phyloP scores from a whole-genome alignment of 2,113 vertebrate species.

The Sminthopsis crassicaudata region DNA sequence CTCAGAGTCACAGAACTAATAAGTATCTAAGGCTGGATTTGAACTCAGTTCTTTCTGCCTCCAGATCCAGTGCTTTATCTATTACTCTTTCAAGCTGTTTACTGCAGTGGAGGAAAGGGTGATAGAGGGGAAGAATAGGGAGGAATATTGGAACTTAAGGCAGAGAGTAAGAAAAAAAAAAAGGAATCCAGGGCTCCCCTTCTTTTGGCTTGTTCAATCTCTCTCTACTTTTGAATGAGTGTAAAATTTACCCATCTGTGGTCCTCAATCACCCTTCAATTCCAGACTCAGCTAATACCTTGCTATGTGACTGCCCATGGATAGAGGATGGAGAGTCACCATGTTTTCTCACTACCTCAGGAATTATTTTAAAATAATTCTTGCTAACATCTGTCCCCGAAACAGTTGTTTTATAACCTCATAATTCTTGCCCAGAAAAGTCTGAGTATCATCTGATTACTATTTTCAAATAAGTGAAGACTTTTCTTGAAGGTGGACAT shows the following conservation, averaged over 20 bases:
- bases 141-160: neutral
- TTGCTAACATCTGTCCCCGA: neutral
- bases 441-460: neutral
- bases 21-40: neutral
- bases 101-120: neutral
- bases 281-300: neutral
- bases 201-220: neutral
- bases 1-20: neutral
- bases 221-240: neutral
- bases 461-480: neutral
- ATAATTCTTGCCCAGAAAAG: neutral
- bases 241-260: neutral
- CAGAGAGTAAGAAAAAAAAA: neutral
- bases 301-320: neutral
- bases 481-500: neutral
- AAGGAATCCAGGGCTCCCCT: neutral
- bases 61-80: neutral
- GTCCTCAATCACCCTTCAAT: neutral
- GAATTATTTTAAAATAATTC: neutral
- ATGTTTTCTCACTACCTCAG: neutral
- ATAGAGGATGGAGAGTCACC: neutral
- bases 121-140: neutral
- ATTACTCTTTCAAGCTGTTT: neutral
- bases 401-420: neutral
- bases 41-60: neutral